A percentile compares a stretch with the other conserved stretches of the same genome.
Conservation (phyloP, 2,113 vertebrate genomes). For the Athene cunicularia region DNA sequence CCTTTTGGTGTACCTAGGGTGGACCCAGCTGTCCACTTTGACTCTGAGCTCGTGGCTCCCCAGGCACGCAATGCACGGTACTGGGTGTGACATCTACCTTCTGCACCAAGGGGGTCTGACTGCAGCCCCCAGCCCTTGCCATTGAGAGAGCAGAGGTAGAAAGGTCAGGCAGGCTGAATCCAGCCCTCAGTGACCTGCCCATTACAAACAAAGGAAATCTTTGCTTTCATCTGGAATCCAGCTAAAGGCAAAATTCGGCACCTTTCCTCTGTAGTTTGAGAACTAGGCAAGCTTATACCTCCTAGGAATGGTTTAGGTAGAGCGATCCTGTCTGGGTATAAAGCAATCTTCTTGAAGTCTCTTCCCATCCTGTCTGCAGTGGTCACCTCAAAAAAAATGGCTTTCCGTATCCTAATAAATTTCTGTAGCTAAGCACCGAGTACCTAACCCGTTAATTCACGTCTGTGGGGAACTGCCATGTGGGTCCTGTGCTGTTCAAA, state of each 20-base stretch:
- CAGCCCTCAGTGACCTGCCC: neutral
- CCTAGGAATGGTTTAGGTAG: neutral
- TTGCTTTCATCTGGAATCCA: neutral
- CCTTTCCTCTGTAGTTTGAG: conserved; percentile 19
- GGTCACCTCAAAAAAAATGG: neutral
- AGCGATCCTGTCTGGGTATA: neutral
- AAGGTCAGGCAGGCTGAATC: neutral
- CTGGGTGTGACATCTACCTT: neutral
- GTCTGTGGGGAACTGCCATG: neutral
- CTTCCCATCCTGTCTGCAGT: neutral
- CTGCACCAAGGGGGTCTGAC: neutral
- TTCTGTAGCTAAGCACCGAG: neutral
- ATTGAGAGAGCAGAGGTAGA: neutral
- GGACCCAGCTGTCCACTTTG: neutral
- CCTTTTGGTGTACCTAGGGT: neutral
- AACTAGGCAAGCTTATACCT: neutral
- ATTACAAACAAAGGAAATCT: neutral
- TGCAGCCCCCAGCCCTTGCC: neutral
- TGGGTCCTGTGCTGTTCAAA: neutral
- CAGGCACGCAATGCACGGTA: accelerated
- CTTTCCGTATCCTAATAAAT: neutral
- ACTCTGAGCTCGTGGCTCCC: neutral
- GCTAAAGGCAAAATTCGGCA: neutral
- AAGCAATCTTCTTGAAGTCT: neutral
- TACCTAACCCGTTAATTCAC: neutral